A percentile compares a stretch with the other conserved stretches of the same genome.
Evolutionary conservation across 2,113 vertebrate species (phyloP).

Genomic region (Tympanuchus pallidicinctus): DNA sequence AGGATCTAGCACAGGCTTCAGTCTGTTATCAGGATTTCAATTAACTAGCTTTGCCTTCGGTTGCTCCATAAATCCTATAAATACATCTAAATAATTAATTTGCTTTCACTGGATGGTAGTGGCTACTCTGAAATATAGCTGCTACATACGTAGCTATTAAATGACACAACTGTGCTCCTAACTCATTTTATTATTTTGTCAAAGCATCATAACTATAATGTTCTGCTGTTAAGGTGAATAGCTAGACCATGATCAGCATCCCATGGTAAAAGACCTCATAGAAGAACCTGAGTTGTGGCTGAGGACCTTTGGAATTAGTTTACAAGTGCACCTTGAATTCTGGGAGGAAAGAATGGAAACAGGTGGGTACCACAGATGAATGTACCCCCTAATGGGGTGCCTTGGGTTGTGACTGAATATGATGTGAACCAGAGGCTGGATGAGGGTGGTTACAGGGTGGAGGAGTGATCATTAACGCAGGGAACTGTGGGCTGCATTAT

Average conservation of each 20-base stretch:
- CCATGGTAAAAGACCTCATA: background rate
- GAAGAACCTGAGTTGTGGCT: background rate
- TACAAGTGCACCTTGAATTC: background rate
- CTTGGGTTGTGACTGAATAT: background rate
- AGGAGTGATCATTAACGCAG: background rate
- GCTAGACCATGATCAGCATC: background rate
- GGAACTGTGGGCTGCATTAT: background rate
- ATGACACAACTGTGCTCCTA: background rate
- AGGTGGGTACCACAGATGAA: background rate
- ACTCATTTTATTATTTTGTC: background rate
- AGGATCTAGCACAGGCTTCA: constrained; percentile 3
- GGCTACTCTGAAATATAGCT: background rate
- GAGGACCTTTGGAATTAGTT: background rate
- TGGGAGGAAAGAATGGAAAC: background rate
- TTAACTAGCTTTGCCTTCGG: constrained; percentile 38
- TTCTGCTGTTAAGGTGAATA: background rate
- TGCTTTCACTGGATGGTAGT: background rate
- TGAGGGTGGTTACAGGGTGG: background rate
- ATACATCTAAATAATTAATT: constrained; percentile 66
- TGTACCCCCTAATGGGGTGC: background rate
- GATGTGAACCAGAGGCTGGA: background rate
- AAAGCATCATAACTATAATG: background rate
- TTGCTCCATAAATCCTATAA: constrained; percentile 56
- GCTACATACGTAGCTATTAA: background rate
- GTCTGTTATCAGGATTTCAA: constrained; percentile 52